A percentile compares a stretch with the other conserved stretches of the same genome.
phyloP scores from a whole-genome alignment of 2,113 vertebrate species.

The Recurvirostra avosetta region DNA sequence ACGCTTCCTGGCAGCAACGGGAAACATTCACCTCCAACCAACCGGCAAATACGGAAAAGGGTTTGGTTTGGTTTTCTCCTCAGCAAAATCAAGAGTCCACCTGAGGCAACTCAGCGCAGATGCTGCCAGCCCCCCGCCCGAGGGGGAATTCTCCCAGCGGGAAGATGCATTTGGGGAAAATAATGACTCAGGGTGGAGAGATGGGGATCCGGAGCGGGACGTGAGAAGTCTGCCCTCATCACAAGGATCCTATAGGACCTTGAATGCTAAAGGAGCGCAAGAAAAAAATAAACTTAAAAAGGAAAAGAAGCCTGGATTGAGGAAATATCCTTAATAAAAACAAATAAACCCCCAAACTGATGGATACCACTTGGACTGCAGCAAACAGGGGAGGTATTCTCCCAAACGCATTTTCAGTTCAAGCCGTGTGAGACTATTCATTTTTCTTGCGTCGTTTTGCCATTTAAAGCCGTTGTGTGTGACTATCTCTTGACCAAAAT shows the following conservation, averaged over 20 bases:
- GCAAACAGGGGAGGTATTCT: neutral
- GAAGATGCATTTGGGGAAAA: neutral
- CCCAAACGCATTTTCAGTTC: neutral
- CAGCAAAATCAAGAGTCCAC: neutral
- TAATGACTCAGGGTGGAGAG: neutral
- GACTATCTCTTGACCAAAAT: conserved; percentile 50
- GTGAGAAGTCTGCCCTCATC: neutral
- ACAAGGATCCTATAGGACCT: neutral
- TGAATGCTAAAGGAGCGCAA: neutral
- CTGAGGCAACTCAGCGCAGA: neutral
- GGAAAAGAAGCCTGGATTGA: neutral
- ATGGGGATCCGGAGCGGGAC: neutral
- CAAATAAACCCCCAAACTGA: neutral
- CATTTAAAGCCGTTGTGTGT: neutral
- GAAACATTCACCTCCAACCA: neutral
- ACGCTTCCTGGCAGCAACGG: neutral
- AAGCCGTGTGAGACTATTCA: neutral
- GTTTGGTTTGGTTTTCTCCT: neutral
- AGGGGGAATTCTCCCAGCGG: neutral
- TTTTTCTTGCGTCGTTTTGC: neutral
- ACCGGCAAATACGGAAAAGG: neutral
- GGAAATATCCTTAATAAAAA: neutral
- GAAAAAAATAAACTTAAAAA: neutral
- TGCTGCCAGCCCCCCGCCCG: neutral
- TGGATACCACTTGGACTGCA: neutral